Conservation (phyloP, 1,140 invertebrate species). For the Stegodyphus dumicola region DNA sequence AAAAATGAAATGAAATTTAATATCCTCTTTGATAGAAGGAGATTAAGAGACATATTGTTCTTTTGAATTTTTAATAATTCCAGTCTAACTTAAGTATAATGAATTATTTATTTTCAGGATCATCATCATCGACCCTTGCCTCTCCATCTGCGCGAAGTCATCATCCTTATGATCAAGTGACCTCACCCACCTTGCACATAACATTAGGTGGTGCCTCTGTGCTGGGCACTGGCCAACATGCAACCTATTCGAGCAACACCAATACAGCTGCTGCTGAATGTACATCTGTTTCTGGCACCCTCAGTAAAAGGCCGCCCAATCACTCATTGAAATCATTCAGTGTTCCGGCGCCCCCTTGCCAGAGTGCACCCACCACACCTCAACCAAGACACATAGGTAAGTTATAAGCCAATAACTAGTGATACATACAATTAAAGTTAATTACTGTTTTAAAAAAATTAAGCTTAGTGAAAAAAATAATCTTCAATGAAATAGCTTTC, state of each 20-base stretch:
- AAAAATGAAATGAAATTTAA: no score
- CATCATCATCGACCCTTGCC: conserved; percentile 52
- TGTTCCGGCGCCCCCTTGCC: conserved; percentile 81
- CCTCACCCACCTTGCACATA: conserved; percentile 53
- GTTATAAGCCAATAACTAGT: no score
- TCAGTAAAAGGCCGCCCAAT: conserved; percentile 71
- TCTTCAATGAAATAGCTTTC: no score
- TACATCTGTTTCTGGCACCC: conserved; percentile 30
- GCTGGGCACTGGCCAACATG: conserved; percentile 42
- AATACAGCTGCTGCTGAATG: not conserved
- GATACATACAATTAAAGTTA: no score
- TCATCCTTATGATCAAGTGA: conserved; percentile 57
- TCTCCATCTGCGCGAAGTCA: conserved; percentile 45
- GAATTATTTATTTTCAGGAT: conserved; percentile 7
- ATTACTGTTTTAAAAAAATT: no score
- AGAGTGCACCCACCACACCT: conserved; percentile 56
- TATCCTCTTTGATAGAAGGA: no score
- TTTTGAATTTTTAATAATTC: no score
- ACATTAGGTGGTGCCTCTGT: conserved; percentile 44
- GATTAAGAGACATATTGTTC: no score
- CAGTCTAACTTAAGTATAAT: not conserved
- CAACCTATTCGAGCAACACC: conserved; percentile 40
- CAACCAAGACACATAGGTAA: conserved; percentile 59
- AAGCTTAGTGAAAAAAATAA: no score
- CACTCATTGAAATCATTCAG: conserved; percentile 88